Evolutionary conservation across 2,113 vertebrate genomes (phyloP), one percentile per base, ranked within the genome.

Genomic region (Zapus hudsonius): DNA sequence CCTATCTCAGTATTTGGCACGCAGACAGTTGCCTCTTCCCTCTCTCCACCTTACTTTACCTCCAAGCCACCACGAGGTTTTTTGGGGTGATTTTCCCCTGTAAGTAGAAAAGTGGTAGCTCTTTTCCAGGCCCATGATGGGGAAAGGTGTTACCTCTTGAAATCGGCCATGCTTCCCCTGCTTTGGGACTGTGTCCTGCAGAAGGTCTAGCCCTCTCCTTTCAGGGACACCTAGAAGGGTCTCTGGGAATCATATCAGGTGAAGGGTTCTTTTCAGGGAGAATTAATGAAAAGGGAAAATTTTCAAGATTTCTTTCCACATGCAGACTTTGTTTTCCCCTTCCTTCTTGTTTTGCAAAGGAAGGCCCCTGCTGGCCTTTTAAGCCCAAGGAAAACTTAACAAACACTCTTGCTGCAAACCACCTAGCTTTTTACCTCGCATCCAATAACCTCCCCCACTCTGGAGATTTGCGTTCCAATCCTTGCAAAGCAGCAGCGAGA

Each of bases 381-480:
- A 97, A 96, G 73, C 82, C 82, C 87, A 92, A 93, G 72, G 63
- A 96, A 96, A 95, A 95, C 70, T 88, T 96, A 93, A 78, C 90
- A 91, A 93, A 94, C 91, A 88, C 64, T n/a, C n/a, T 95, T 80
- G 82, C 87, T 90, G 73, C 86, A 91, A 97, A 96, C 87, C 73
- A 69, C 95, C 92, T 96, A 82, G 81, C 91, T 94, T 96, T 94
- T 84, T 85, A 47, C 84, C 38, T 36, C 0, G 6, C 74, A 63
- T 95, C 92, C 67, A 85, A 92, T 67, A 89, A 72, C 93, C 82
- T 94, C 84, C 74, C 63, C 84, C 4, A 44, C 95, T 57, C 74
- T 0, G 4, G 94, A 96, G 91, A 92, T 94, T 95, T 96, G 91
- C 0, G 0, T 90, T 81, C 74, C 87, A 47, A 75, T 94, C 91